These are phyloP conservation scores for Hucho hucho DNA, from an alignment of 2,113 vertebrate genomes.

Conservation along the genomic window DNA sequence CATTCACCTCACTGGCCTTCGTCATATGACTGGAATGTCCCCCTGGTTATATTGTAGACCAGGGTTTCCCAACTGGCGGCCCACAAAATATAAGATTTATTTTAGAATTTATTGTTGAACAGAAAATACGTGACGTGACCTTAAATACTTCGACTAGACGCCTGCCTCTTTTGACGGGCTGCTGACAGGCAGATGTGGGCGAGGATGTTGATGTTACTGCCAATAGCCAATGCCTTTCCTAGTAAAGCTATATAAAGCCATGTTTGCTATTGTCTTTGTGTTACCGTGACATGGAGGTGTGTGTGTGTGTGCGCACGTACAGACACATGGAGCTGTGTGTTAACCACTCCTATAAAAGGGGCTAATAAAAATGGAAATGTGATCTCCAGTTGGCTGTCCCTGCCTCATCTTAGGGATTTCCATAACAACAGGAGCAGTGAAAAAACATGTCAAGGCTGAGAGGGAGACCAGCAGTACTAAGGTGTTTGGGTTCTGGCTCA, in stretches of 20 bases:
- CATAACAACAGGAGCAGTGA: constrained; percentile 24
- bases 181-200: not conserved
- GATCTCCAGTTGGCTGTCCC: constrained; percentile 31
- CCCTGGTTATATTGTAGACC: too few relatives aligned
- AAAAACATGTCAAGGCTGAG: not conserved
- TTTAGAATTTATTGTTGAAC: too few relatives aligned
- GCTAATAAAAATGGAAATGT: constrained; percentile 47
- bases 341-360: constrained; percentile 31
- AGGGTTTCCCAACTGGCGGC: too few relatives aligned
- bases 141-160: not conserved
- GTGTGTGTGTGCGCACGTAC: constrained; percentile 21
- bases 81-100: too few relatives aligned
- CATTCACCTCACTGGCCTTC: too few relatives aligned
- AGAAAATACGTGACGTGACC: not conserved
- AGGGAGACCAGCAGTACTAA: not conserved
- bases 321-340: constrained; percentile 26
- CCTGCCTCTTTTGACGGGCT: not conserved
- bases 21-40: too few relatives aligned
- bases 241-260: not conserved
- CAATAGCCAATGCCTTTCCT: not conserved
- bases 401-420: constrained; percentile 11
- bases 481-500: constrained; percentile 3
- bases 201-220: not conserved
- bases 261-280: constrained; percentile 8
- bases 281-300: constrained; percentile 22